phyloP scores from a whole-genome alignment of 1,140 invertebrate genomes.

The Anastrepha ludens region DNA sequence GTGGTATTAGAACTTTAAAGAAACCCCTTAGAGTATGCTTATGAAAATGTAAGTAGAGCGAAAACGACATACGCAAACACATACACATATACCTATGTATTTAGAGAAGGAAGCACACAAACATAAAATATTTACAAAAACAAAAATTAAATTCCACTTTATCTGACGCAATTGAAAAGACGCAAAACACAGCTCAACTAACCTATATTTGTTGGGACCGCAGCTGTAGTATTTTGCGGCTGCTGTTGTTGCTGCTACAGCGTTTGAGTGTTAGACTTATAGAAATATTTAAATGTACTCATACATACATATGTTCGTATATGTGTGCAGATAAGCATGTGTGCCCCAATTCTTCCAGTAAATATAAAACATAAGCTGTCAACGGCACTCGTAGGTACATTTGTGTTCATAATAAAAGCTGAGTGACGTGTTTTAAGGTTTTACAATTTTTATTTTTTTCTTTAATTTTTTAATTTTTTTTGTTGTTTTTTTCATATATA shows the following conservation, averaged over 20 bases:
- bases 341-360: slow-evolving; percentile 38
- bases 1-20: slow-evolving; percentile 29
- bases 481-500: too few species aligned
- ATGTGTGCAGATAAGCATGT: slow-evolving; percentile 6
- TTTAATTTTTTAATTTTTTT: too few species aligned
- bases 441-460: too few species aligned
- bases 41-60: slow-evolving; percentile 49
- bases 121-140: slow-evolving; percentile 18
- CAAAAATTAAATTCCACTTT: slow-evolving; percentile 16
- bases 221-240: too few species aligned
- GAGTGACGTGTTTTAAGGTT: too few species aligned
- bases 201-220: slow-evolving; percentile 32
- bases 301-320: not conserved
- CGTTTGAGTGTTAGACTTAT: slow-evolving; percentile 38
- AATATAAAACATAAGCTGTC: slow-evolving; percentile 41
- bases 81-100: not conserved
- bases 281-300: not conserved
- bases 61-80: not conserved
- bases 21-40: slow-evolving; percentile 43
- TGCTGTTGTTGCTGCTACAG: not conserved
- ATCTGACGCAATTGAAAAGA: slow-evolving; percentile 37
- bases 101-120: not conserved
- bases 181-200: slow-evolving; percentile 41
- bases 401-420: too few species aligned
- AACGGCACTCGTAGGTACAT: not conserved